Base-by-base conservation (phyloP, 2,888 invertebrate genomes). In the Halictus ligatus region DNA sequence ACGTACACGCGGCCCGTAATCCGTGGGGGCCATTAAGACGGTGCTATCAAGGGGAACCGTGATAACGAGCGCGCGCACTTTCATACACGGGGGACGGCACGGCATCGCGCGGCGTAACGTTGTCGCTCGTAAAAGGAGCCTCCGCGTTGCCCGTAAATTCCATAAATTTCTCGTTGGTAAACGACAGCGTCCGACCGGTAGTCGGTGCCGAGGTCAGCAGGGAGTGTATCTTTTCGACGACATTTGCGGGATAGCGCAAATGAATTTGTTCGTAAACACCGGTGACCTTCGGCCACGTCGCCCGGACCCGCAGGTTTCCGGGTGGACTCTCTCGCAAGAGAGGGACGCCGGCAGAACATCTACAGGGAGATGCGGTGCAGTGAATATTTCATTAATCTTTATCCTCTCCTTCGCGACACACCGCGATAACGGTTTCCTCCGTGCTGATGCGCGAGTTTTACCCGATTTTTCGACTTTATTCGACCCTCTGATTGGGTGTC, bases 131-230 rank as follows among this genome's bases (percentile, higher is more conserved):
- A 87, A 87, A 87, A 54, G 75, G 75, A 54, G 75, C 72, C 80
- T 81, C 40, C 78, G 50, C 78, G 74, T 48, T 78, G 67, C 74
- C 69, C 84, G 81, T 83, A 86, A 88, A 87, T 85, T 88, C 87
- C 85, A 88, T 88, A 88, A 88, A 88, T 88, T 88, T 85, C 58
- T 76, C n/a, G 48, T 25, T 75, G 81, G 84, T 84, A 84, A 88
- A 87, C 81, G 84, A 78, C 75, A 75, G 73, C 73, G 84, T 75
- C 74, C 82, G 80, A 50, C 78, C 78, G 79, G 81, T 82, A 80
- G 84, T 76, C 54, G 40, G 73, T 15, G 54, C 71, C 81, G 75
- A 74, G 88, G 86, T 80, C 82, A 82, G 58, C 86, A 75, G 46
- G 67, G 77, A 81, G 81, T 67, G 78, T 77, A 83, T 40, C 82